Conservation (phyloP, 2,113 vertebrate species). For the Sapayoa aenigma region DNA sequence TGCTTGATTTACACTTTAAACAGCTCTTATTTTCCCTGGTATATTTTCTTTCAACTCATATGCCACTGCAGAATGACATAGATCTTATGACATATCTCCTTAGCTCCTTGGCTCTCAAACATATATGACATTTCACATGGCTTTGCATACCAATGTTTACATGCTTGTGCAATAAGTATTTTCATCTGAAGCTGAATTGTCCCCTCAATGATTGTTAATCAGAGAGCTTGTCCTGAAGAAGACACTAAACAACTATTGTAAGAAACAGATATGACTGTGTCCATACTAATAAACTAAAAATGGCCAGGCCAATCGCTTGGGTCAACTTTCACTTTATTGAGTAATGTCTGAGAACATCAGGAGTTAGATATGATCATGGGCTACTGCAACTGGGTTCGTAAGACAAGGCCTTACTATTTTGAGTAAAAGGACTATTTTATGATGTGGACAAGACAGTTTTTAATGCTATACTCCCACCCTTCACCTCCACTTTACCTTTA, state of each 20-base stretch:
- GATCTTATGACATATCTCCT: background rate
- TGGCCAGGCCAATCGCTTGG: background rate
- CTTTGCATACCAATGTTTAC: background rate
- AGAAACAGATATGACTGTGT: background rate
- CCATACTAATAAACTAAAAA: constrained; percentile 9
- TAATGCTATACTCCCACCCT: background rate
- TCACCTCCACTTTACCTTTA: background rate
- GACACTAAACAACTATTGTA: background rate
- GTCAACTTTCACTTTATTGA: background rate
- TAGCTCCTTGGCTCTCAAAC: background rate
- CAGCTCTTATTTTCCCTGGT: background rate
- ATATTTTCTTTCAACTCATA: background rate
- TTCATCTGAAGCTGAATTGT: background rate
- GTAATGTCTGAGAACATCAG: background rate
- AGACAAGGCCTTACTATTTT: background rate
- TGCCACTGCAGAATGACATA: background rate
- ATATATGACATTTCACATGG: background rate
- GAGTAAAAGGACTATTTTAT: background rate
- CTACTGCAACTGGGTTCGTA: background rate
- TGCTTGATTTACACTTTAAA: background rate
- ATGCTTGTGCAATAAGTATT: background rate
- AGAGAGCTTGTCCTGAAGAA: background rate
- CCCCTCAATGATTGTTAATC: background rate
- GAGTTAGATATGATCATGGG: background rate
- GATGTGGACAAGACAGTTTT: background rate